Evolutionary conservation across 1,140 invertebrate species (phyloP).

Genomic region (Apis dorsata): DNA sequence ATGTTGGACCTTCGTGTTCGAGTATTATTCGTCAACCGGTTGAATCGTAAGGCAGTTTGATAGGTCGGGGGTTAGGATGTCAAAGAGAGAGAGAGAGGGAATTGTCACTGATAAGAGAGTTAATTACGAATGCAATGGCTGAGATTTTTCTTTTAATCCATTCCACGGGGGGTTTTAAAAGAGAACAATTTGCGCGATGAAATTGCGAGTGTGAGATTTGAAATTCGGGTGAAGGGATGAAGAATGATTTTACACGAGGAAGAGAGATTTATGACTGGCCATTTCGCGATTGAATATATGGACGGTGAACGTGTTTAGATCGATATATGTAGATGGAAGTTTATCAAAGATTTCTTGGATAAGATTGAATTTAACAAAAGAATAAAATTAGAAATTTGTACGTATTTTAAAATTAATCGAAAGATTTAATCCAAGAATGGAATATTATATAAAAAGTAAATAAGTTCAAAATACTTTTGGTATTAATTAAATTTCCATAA

Average conservation of each 20-base stretch:
- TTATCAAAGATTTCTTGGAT: neutral
- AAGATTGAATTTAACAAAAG: neutral
- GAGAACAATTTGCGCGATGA: neutral
- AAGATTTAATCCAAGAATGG: too few species aligned
- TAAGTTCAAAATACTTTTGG: too few species aligned
- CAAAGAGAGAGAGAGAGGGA: too few species aligned
- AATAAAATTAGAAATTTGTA: too few species aligned
- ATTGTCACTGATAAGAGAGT: slow-evolving; percentile 17
- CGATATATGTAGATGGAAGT: neutral
- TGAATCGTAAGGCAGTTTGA: slow-evolving; percentile 11
- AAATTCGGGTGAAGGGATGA: neutral
- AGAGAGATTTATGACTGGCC: neutral
- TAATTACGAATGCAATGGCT: slow-evolving; percentile 1
- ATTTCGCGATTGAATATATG: neutral
- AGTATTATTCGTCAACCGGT: slow-evolving; percentile 19
- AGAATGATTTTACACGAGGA: neutral
- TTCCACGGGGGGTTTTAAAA: too few species aligned
- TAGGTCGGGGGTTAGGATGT: neutral
- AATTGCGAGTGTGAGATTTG: neutral
- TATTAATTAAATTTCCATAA: too few species aligned
- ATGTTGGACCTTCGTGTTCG: slow-evolving; percentile 17
- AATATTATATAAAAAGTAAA: too few species aligned
- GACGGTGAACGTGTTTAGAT: neutral
- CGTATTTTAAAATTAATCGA: too few species aligned
- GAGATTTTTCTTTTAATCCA: neutral